A percentile compares a stretch with the other conserved stretches of the same genome.
Evolutionary conservation across 1,140 invertebrate species (phyloP).

Genomic region (Brachionus koreanus): DNA sequence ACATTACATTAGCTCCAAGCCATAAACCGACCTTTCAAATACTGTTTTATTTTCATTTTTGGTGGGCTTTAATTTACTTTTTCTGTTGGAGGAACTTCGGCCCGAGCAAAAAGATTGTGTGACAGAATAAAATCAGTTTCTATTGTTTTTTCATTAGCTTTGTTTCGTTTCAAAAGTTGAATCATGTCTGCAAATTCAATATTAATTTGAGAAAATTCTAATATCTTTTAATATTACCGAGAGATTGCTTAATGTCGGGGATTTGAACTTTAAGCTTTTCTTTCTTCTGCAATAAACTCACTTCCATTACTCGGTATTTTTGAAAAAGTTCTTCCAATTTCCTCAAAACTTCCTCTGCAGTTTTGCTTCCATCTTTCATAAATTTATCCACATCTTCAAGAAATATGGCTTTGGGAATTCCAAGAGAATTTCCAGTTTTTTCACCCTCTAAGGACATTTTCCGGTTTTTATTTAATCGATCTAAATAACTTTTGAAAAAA

Average conservation of each 20-base stretch:
- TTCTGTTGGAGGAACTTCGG: constrained; percentile 20
- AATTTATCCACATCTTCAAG: constrained; percentile 45
- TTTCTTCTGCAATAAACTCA: constrained; percentile 13
- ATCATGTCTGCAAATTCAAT: constrained; percentile 9
- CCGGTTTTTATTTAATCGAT: background rate
- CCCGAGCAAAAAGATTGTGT: constrained; percentile 18
- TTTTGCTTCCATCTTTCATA: constrained; percentile 25
- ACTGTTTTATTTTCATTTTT: background rate
- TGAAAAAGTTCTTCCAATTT: constrained; percentile 27
- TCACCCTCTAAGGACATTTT: constrained; percentile 30
- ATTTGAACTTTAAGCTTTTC: constrained; percentile 26
- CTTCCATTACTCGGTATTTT: constrained; percentile 44
- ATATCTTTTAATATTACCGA: background rate
- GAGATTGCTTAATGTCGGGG: constrained; percentile 39
- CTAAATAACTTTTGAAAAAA: background rate
- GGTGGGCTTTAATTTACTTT: background rate
- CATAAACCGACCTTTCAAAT: constrained; percentile 27
- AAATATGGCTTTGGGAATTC: constrained; percentile 45
- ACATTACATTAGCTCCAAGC: constrained; percentile 45
- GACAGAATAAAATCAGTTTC: constrained; percentile 38
- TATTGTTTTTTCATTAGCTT: constrained; percentile 12
- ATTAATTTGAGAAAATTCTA: background rate
- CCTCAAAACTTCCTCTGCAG: constrained; percentile 29
- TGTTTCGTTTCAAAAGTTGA: constrained; percentile 32
- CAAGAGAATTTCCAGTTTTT: constrained; percentile 35